Conservation (phyloP, 1,140 invertebrate species). For the Cyphomyrmex costatus region DNA sequence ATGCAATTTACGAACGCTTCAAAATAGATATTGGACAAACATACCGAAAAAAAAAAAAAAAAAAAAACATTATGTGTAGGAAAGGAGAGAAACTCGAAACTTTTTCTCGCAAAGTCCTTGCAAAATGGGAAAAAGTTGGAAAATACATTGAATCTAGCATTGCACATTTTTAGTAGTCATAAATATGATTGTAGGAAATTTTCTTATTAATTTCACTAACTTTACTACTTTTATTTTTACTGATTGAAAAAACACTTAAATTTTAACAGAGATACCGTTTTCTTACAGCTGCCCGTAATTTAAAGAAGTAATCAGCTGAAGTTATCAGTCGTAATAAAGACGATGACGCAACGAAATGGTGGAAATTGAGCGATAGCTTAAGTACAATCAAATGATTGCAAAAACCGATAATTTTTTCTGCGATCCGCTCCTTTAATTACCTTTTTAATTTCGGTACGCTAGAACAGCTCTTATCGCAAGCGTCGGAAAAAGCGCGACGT, state of each 20-base stretch:
- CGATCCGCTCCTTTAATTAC: conserved; percentile 52
- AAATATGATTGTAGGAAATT: not conserved
- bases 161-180: not conserved
- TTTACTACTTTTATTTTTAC: not conserved
- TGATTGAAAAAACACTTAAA: not conserved
- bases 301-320: not conserved
- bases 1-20: not conserved
- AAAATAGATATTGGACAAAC: not conserved
- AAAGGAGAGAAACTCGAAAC: conserved; percentile 15
- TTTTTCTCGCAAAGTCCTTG: conserved; percentile 1
- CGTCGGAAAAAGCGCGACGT: conserved; percentile 45
- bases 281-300: not conserved
- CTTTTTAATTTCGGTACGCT: conserved; percentile 42
- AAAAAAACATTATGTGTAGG: not conserved
- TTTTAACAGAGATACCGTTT: not conserved
- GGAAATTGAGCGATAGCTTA: conserved; percentile 1
- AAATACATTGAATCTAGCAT: not conserved
- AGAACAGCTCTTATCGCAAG: conserved; percentile 35
- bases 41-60: not conserved
- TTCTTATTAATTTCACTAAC: conserved; percentile 4
- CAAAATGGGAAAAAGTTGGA: conserved; percentile 2
- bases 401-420: conserved; percentile 41
- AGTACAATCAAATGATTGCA: conserved; percentile 18
- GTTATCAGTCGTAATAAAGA: not conserved
- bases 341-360: not conserved